These are phyloP conservation scores for Dendrolimus kikuchii DNA, from an alignment of 1,140 invertebrate species.

Conservation along the genomic window DNA sequence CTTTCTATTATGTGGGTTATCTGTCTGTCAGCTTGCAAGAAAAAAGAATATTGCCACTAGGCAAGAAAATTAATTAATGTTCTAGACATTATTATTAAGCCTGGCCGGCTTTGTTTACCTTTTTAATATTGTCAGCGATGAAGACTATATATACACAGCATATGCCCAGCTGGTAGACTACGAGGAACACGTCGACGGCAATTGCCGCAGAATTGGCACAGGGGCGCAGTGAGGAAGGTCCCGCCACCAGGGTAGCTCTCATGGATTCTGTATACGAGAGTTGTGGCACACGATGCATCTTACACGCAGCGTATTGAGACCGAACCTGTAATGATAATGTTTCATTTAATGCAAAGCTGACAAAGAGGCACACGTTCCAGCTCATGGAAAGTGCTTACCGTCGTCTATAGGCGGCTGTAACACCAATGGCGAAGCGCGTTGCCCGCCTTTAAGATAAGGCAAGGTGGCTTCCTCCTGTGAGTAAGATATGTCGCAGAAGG, in stretches of 20 bases:
- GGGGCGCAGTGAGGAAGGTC: conserved; percentile 71
- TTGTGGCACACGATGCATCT: conserved; percentile 70
- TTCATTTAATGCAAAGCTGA: not conserved
- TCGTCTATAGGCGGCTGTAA: no score
- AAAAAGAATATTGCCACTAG: no score
- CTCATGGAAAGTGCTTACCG: no score
- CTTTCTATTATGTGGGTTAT: no score
- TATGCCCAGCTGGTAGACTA: conserved; percentile 91
- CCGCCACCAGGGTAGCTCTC: conserved; percentile 74
- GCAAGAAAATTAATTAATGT: no score
- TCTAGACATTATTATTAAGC: no score
- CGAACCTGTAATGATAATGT: conserved; percentile 25
- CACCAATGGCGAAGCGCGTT: no score
- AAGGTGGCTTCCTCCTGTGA: no score
- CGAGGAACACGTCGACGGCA: conserved; percentile 80
- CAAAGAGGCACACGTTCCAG: no score
- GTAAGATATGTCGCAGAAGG: no score
- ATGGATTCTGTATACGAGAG: conserved; percentile 79
- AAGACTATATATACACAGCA: conserved; percentile 93
- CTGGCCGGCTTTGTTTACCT: conserved; percentile 50
- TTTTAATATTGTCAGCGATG: conserved; percentile 82
- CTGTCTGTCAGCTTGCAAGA: no score
- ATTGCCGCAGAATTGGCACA: conserved; percentile 73
- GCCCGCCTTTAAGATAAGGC: no score
- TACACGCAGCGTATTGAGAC: conserved; percentile 74